phyloP scores from a whole-genome alignment of 1,140 invertebrate genomes.

The Epicauta chinensis region DNA sequence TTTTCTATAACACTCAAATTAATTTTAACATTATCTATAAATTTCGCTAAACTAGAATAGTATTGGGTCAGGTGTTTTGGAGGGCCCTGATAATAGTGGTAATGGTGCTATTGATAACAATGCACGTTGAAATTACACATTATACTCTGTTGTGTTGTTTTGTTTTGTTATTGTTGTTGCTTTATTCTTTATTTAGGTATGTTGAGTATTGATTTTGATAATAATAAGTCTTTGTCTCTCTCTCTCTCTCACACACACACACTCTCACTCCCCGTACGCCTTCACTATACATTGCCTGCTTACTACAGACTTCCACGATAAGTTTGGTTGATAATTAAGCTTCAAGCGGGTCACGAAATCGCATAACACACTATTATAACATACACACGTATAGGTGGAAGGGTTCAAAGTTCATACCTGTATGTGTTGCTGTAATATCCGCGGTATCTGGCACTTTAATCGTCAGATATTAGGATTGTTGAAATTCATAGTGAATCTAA shows the following conservation, averaged over 20 bases:
- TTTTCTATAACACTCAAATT: too few relatives aligned
- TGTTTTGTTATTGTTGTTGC: slow-evolving; percentile 2
- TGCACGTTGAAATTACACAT: slow-evolving; percentile 15
- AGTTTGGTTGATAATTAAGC: slow-evolving; percentile 11
- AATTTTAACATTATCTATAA: background rate
- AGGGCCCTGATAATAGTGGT: too few relatives aligned
- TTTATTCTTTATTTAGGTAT: slow-evolving; percentile 7
- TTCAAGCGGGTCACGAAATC: background rate
- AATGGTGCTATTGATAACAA: slow-evolving; percentile 5
- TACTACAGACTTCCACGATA: slow-evolving; percentile 9
- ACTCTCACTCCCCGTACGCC: too few relatives aligned
- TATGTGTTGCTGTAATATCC: too few relatives aligned
- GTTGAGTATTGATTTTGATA: slow-evolving; percentile 14
- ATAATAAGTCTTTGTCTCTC: slow-evolving; percentile 10
- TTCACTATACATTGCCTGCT: slow-evolving; percentile 8
- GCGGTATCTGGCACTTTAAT: too few relatives aligned
- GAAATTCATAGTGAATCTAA: too few relatives aligned
- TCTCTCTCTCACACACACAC: too few relatives aligned
- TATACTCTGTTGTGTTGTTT: background rate
- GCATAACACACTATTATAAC: background rate
- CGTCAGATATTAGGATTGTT: too few relatives aligned
- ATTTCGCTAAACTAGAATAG: background rate
- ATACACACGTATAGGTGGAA: too few relatives aligned
- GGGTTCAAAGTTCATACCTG: too few relatives aligned
- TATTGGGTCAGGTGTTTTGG: slow-evolving; percentile 7